Conservation (phyloP, 35 echinoderm and acorn worm species). For the Holothuria glaberrima region DNA sequence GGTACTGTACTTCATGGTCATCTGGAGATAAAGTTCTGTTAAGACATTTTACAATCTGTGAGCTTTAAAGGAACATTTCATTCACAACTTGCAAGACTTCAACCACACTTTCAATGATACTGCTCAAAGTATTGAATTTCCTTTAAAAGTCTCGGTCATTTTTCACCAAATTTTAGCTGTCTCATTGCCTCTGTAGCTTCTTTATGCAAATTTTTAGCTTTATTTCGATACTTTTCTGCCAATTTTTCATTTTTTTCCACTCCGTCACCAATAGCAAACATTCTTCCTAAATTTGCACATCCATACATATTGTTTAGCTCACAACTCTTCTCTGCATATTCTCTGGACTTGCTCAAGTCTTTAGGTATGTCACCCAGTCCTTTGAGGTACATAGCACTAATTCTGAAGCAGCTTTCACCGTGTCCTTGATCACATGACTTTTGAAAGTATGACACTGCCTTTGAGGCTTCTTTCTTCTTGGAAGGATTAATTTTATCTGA, state of each 20-base stretch:
- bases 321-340: conserved; percentile 73
- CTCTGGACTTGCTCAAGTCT: conserved; percentile 64
- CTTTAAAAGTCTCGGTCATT: too few relatives aligned
- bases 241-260: conserved; percentile 57
- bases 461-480: conserved; percentile 45
- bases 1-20: too few relatives aligned
- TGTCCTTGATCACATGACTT: conserved; percentile 72
- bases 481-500: conserved; percentile 46
- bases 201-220: conserved; percentile 70
- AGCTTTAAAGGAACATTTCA: too few relatives aligned
- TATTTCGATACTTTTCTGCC: conserved; percentile 70
- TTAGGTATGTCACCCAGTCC: conserved; percentile 60
- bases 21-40: too few relatives aligned
- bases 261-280: conserved; percentile 77
- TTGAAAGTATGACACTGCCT: conserved; percentile 61
- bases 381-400: conserved; percentile 75
- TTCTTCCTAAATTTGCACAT: conserved; percentile 82
- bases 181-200: conserved; percentile 57
- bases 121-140: neutral
- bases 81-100: neutral
- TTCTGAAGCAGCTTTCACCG: conserved; percentile 69
- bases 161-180: conserved; percentile 79
- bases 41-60: too few relatives aligned
- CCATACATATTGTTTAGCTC: conserved; percentile 80
- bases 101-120: neutral